phyloP scores from a whole-genome alignment of 2,888 invertebrate genomes.

The Keiferia lycopersicella region DNA sequence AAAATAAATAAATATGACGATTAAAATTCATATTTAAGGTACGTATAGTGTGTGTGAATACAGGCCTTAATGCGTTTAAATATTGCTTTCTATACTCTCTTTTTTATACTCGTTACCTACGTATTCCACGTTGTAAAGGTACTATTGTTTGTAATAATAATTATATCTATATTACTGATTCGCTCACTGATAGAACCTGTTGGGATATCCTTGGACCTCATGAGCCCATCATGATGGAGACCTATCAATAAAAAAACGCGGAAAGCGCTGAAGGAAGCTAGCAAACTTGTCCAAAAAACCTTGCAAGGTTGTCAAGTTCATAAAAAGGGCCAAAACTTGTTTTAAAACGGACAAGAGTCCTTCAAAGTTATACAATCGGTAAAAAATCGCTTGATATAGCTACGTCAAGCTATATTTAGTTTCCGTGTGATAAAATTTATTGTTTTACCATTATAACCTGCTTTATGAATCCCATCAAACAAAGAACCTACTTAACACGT shows the following conservation, averaged over 20 bases:
- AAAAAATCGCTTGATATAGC: neutral
- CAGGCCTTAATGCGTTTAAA: too few species aligned
- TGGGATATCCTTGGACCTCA: neutral
- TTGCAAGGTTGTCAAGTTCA: constrained; percentile 24
- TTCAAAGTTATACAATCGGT: constrained; percentile 13
- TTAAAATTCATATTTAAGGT: too few species aligned
- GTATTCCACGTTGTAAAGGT: too few species aligned
- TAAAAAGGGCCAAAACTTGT: constrained; percentile 23
- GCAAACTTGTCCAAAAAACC: constrained; percentile 25
- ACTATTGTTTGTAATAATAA: too few species aligned
- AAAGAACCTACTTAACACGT: too few species aligned
- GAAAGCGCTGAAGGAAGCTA: constrained; percentile 15
- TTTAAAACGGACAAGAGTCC: constrained; percentile 5
- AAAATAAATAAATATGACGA: too few species aligned
- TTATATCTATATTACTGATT: neutral
- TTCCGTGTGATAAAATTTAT: constrained; percentile 2
- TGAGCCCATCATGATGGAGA: neutral
- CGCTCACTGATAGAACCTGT: neutral
- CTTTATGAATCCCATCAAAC: too few species aligned
- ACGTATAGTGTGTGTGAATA: too few species aligned
- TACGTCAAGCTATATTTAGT: neutral
- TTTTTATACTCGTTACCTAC: too few species aligned
- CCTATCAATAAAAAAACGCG: constrained; percentile 9
- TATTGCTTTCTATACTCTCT: too few species aligned
- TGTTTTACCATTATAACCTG: neutral